These are phyloP conservation scores for Peromyscus polionotus DNA, from an alignment of 2,113 vertebrate genomes.

Conservation along the genomic window DNA sequence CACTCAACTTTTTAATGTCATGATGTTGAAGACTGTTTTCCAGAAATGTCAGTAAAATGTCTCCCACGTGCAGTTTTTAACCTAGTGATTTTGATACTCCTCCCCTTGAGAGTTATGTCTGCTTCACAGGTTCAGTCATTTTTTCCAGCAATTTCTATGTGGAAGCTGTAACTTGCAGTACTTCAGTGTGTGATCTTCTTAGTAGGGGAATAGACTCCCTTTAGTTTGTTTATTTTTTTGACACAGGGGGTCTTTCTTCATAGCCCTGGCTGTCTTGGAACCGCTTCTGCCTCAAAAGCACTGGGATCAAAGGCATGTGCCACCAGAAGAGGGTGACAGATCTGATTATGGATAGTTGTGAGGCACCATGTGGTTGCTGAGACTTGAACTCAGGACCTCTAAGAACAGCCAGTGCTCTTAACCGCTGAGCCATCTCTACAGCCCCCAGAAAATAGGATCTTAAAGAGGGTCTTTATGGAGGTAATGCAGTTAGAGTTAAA, in stretches of 20 bases:
- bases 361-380: no score
- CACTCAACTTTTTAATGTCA: not conserved
- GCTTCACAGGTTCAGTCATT: not conserved
- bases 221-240: not conserved
- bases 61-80: not conserved
- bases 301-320: not conserved
- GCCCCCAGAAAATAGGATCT: not conserved
- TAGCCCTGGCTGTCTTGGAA: not conserved
- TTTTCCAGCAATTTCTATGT: conserved; percentile 3
- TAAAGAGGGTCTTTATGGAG: not conserved
- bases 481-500: conserved; percentile 13
- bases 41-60: not conserved
- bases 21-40: not conserved
- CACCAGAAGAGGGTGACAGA: not conserved
- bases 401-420: no score
- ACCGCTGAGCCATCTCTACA: no score
- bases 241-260: not conserved
- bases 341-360: no score
- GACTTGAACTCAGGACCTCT: no score
- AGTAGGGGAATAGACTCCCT: not conserved
- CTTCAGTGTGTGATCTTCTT: conserved; percentile 23
- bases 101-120: not conserved
- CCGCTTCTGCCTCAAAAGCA: not conserved
- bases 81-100: not conserved
- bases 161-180: not conserved